phyloP scores from a whole-genome alignment of 2,113 vertebrate species.

The Thomomys bottae region DNA sequence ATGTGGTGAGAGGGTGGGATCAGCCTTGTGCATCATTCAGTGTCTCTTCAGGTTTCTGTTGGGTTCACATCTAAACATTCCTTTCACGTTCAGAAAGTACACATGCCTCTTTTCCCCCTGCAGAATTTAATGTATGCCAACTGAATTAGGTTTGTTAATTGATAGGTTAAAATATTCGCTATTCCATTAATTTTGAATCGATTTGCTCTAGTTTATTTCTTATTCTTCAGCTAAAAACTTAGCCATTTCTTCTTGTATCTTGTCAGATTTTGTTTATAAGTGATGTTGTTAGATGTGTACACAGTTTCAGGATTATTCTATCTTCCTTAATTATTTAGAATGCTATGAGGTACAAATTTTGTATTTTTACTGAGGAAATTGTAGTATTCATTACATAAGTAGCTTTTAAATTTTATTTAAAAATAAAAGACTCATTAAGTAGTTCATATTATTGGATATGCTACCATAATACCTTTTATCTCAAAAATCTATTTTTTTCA shows the following conservation, averaged over 20 bases:
- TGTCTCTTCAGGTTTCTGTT: neutral
- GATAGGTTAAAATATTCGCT: neutral
- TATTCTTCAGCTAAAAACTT: neutral
- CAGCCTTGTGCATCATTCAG: neutral
- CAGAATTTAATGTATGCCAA: neutral
- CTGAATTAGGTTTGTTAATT: neutral
- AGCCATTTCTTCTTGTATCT: neutral
- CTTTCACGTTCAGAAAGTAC: neutral
- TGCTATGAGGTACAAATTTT: neutral
- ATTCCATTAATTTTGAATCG: neutral
- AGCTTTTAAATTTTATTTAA: neutral
- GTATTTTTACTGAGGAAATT: neutral
- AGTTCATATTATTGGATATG: neutral
- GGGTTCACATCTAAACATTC: neutral
- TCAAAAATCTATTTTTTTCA: neutral
- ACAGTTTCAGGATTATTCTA: neutral
- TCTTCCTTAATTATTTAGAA: neutral
- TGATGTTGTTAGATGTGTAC: neutral
- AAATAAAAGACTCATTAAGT: neutral
- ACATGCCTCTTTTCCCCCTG: neutral
- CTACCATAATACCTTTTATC: neutral
- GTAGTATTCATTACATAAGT: neutral
- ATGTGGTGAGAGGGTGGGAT: neutral
- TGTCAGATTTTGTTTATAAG: neutral
- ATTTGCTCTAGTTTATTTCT: neutral